These are phyloP conservation scores for Eilema depressum DNA, from an alignment of 2,888 invertebrate species.

Conservation along the genomic window DNA sequence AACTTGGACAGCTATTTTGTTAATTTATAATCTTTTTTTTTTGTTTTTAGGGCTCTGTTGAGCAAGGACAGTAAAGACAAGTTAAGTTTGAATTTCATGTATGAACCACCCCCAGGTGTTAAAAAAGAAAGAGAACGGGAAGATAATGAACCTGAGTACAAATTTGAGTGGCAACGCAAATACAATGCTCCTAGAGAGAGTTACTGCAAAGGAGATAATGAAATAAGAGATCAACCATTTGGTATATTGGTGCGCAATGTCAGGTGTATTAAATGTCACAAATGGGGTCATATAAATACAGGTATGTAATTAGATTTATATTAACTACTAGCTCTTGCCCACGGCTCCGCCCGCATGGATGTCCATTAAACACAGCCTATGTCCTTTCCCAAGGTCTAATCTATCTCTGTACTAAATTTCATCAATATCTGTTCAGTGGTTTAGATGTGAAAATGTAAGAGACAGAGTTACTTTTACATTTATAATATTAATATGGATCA, in stretches of 20 bases:
- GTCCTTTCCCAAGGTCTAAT: too few relatives aligned
- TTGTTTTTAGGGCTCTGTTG: constrained; percentile 93
- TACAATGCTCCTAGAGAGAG: constrained; percentile 99
- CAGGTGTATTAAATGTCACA: constrained; percentile 99
- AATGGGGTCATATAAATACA: constrained; percentile 99
- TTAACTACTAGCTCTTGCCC: too few relatives aligned
- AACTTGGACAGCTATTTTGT: not conserved
- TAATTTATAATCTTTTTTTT: not conserved
- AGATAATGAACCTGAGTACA: constrained; percentile 98
- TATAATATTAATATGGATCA: too few relatives aligned
- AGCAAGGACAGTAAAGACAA: constrained; percentile 99
- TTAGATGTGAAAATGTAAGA: too few relatives aligned
- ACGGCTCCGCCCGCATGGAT: too few relatives aligned
- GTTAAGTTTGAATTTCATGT: constrained; percentile 99
- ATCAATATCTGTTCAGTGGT: too few relatives aligned
- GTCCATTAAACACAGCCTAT: too few relatives aligned
- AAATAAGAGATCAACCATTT: constrained; percentile 99
- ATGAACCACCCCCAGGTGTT: constrained; percentile 99
- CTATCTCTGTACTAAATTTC: too few relatives aligned
- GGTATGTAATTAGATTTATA: constrained; percentile 70
- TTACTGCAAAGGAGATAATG: constrained; percentile 98
- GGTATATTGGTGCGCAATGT: constrained; percentile 99
- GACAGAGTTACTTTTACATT: too few relatives aligned
- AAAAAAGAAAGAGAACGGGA: constrained; percentile 96
- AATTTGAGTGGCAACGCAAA: constrained; percentile 99